Percentiles rank a stretch among this genome's conserved stretches.
These are phyloP conservation scores for Glyptemys insculpta DNA, from an alignment of 2,797 vertebrate genomes.

Conservation along the genomic window DNA sequence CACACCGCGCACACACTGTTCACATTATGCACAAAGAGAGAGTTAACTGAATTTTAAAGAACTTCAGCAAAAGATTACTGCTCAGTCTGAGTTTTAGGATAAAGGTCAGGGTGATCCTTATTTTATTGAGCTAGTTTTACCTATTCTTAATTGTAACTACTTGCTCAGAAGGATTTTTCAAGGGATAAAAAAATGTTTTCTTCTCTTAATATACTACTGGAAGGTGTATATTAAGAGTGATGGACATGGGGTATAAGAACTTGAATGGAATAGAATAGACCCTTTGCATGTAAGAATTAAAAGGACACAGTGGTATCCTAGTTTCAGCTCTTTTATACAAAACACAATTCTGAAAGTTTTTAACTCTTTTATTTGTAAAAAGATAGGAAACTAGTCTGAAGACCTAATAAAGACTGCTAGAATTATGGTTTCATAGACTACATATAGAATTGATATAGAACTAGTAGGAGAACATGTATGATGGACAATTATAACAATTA, in stretches of 20 bases:
- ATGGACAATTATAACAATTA: neutral
- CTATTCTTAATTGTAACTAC: neutral
- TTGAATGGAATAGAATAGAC: neutral
- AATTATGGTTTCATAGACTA: neutral
- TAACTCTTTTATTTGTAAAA: neutral
- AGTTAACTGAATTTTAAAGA: neutral
- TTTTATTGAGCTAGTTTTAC: neutral
- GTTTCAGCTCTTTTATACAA: neutral
- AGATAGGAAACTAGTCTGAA: neutral
- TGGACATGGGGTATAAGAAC: neutral
- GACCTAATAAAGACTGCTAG: neutral
- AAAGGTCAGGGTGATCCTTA: neutral
- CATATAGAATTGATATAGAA: neutral
- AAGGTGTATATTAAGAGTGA: neutral
- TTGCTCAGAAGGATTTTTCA: neutral
- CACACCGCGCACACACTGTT: accelerated
- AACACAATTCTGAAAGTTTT: neutral
- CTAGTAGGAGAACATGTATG: neutral
- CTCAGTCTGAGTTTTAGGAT: neutral
- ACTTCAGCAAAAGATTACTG: accelerated
- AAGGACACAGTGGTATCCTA: neutral
- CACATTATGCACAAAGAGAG: neutral
- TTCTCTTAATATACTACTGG: neutral
- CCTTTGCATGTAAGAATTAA: neutral
- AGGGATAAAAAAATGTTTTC: neutral